phyloP scores from a whole-genome alignment of 2,888 invertebrate genomes.

The Stictocephala bisonia region DNA sequence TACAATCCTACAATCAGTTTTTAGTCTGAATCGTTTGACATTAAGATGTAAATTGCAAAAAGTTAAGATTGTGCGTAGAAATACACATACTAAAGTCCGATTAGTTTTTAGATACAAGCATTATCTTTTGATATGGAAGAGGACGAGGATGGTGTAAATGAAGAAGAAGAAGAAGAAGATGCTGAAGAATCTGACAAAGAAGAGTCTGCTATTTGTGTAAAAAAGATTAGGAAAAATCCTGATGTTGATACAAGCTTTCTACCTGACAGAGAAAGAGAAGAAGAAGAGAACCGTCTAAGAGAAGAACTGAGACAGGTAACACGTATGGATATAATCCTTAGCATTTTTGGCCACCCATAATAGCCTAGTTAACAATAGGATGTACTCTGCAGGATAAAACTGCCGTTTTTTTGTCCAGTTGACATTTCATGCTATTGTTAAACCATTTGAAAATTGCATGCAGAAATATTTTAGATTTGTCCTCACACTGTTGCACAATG shows the following conservation, averaged over 20 bases:
- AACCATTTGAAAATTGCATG: no score
- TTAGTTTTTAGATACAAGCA: conserved; percentile 73
- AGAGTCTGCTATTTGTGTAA: conserved; percentile 62
- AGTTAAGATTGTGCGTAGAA: conserved; percentile 67
- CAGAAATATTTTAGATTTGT: no score
- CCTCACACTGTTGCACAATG: no score
- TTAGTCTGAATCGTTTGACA: conserved; percentile 92
- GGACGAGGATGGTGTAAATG: conserved; percentile 68
- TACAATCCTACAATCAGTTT: no score
- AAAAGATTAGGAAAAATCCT: conserved; percentile 95
- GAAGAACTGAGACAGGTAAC: conserved; percentile 83
- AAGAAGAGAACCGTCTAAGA: conserved; percentile 89
- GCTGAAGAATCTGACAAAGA: conserved; percentile 64
- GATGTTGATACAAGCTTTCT: conserved; percentile 98
- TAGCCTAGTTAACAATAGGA: no score
- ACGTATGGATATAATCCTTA: conserved; percentile 85
- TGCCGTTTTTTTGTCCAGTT: no score
- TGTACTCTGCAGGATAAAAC: no score
- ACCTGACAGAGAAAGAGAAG: conserved; percentile 96
- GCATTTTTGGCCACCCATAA: no score
- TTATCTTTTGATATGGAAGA: conserved; percentile 90
- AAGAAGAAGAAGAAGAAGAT: conserved; percentile 68
- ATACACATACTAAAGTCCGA: background rate
- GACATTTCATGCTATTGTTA: no score
- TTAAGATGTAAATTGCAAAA: conserved; percentile 84